These are phyloP conservation scores for Steatocranus sp. DNA, from an alignment of 2,797 vertebrate species.

Conservation along the genomic window DNA sequence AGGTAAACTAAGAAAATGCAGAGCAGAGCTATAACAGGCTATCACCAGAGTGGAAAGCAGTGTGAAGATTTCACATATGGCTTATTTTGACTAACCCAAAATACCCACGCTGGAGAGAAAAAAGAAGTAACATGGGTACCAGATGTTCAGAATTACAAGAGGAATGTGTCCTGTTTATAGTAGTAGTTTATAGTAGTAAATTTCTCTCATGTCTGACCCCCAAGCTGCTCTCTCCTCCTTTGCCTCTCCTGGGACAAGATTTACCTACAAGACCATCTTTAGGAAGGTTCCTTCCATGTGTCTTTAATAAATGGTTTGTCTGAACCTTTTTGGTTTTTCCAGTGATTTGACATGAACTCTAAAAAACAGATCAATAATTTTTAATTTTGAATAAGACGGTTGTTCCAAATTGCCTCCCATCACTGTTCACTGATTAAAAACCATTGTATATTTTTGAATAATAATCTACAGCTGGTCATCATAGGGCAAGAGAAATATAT, in stretches of 20 bases:
- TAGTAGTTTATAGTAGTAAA: conserved; percentile 61
- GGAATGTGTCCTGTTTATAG: conserved; percentile 76
- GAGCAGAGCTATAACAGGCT: conserved; percentile 3
- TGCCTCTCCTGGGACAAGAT: conserved; percentile 7
- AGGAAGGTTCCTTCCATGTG: neutral
- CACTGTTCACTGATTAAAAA: accelerated
- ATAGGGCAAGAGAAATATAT: accelerated
- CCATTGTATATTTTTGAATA: neutral
- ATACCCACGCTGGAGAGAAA: conserved; percentile 35
- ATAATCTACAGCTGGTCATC: neutral
- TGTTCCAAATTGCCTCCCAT: neutral
- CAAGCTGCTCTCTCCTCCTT: conserved; percentile 16
- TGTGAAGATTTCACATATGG: conserved; percentile 32
- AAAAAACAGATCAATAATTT: neutral
- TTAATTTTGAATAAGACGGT: accelerated
- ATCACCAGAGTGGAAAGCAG: neutral
- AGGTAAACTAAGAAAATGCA: neutral
- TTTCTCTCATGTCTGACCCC: conserved; percentile 54
- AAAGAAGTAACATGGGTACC: conserved; percentile 59
- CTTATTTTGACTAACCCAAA: conserved; percentile 44
- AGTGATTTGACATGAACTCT: neutral
- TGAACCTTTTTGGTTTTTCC: neutral
- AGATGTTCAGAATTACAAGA: conserved; percentile 76
- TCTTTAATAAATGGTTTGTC: conserved; percentile 1
- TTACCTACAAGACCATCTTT: conserved; percentile 16